Evolutionary conservation across 2,888 invertebrate genomes (phyloP).

Genomic region (Plusia festucae): DNA sequence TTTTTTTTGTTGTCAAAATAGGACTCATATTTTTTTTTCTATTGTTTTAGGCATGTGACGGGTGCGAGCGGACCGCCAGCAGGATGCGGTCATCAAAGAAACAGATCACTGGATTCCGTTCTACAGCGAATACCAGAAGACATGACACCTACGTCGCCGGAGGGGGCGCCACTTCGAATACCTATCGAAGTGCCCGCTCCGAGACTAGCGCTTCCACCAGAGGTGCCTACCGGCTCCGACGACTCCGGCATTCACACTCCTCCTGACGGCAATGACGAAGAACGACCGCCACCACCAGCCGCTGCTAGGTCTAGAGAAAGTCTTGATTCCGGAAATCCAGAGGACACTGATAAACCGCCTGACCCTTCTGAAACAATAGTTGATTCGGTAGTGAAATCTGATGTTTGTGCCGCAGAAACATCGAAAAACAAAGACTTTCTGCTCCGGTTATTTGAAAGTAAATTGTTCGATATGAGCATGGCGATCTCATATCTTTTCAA

Average conservation of each 20-base stretch:
- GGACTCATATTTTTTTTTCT: constrained; percentile 59
- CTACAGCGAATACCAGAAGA: constrained; percentile 96
- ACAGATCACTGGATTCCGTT: constrained; percentile 96
- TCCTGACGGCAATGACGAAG: constrained; percentile 84
- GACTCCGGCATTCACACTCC: constrained; percentile 92
- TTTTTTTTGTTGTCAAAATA: constrained; percentile 20
- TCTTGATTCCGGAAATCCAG: constrained; percentile 92
- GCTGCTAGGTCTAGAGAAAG: constrained; percentile 92
- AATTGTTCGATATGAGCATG: constrained; percentile 98
- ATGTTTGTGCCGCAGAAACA: constrained; percentile 76
- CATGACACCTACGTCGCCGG: constrained; percentile 90
- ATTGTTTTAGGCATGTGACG: constrained; percentile 86
- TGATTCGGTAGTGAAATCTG: constrained; percentile 74
- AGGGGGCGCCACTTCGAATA: constrained; percentile 80
- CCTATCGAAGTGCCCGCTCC: constrained; percentile 83
- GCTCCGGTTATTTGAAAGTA: constrained; percentile 98
- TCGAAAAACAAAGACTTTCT: constrained; percentile 91
- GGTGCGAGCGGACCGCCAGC: constrained; percentile 83
- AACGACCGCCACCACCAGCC: constrained; percentile 84
- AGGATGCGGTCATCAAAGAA: constrained; percentile 94
- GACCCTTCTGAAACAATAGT: constrained; percentile 79
- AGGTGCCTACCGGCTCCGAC: constrained; percentile 91
- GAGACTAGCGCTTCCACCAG: constrained; percentile 89
- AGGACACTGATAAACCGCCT: constrained; percentile 88
- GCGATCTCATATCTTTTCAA: constrained; percentile 99